Evolutionary conservation across 1,140 invertebrate genomes (phyloP), one percentile per base, ranked within the genome.

Genomic region (Drosophila nigromelanica): DNA sequence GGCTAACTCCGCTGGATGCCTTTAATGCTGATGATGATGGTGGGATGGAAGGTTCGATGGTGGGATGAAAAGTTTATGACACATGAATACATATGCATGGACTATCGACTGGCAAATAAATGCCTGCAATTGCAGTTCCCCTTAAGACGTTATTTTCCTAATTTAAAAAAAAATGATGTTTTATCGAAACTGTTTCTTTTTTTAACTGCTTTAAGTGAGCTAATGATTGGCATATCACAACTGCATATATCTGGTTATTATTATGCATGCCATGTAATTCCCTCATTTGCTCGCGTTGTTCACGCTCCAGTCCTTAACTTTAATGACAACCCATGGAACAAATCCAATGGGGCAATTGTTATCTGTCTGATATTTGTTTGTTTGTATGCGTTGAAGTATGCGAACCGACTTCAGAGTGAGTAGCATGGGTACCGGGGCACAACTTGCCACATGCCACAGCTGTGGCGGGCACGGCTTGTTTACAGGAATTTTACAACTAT

Each of bases 401-500:
- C 59, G 59, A 50, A 68, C 52, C 68, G 69, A 61, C 70, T 80
- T 71, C 54, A 66, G 63, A 58, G 21, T 14, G 11, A 30, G 52
- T n/a, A 24, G 52, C 14, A 40, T 40, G 37, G 37, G 52, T 56
- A 55, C 14, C 42, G 63, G 60, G 55, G 62, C 50, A 58, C 61
- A 74, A 66, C 74, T 82, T 73, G 73, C 79, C 69, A 62, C 73
- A 76, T 79, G 76, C 72, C 66, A 80, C 80, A 86, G 81, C 81
- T 85, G 81, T 35, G 73, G 76, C 75, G 78, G 68, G 61, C 68
- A 60, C 68, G 54, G 61, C 78, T 73, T 78, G 76, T 78, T 78
- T 78, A 67, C 76, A 85, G 76, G 80, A 85, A 85, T 85, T 83
- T 79, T 69, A 85, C 73, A 85, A 85, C 60, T 85, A 85, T 85